phyloP scores from a whole-genome alignment of 2,113 vertebrate genomes.

The Oenanthe oenanthe region DNA sequence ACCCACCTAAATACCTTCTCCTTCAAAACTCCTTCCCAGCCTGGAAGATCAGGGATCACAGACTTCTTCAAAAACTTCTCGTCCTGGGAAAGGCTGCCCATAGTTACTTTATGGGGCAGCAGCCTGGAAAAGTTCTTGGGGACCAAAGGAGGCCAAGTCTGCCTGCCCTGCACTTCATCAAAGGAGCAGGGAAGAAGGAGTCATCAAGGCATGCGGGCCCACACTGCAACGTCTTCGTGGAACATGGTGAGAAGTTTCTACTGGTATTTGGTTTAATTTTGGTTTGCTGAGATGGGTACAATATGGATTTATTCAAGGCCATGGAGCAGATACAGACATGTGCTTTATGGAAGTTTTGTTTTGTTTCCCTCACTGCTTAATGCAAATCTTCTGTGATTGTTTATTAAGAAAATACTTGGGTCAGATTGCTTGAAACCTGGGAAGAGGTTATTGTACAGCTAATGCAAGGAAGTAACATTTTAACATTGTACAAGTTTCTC shows the following conservation, averaged over 20 bases:
- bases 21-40: background rate
- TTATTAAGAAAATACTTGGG: background rate
- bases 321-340: background rate
- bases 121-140: constrained; percentile 97
- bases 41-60: constrained; percentile 36
- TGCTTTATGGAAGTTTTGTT: background rate
- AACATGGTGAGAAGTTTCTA: constrained; percentile 86
- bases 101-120: constrained; percentile 97
- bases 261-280: background rate
- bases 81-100: constrained; percentile 74
- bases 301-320: background rate
- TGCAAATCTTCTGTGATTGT: background rate
- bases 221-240: constrained; percentile 91
- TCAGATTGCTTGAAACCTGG: background rate
- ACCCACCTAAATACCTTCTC: background rate
- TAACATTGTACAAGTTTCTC: background rate
- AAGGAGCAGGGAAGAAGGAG: constrained; percentile 87
- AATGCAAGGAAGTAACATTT: background rate
- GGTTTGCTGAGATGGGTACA: background rate
- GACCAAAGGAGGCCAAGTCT: constrained; percentile 98
- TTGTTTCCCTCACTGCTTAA: background rate
- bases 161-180: constrained; percentile 94
- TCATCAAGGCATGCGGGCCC: constrained; percentile 85
- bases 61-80: constrained; percentile 44
- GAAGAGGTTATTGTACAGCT: background rate